phyloP scores from a whole-genome alignment of 2,888 invertebrate species.

The Diaprepes abbreviatus region DNA sequence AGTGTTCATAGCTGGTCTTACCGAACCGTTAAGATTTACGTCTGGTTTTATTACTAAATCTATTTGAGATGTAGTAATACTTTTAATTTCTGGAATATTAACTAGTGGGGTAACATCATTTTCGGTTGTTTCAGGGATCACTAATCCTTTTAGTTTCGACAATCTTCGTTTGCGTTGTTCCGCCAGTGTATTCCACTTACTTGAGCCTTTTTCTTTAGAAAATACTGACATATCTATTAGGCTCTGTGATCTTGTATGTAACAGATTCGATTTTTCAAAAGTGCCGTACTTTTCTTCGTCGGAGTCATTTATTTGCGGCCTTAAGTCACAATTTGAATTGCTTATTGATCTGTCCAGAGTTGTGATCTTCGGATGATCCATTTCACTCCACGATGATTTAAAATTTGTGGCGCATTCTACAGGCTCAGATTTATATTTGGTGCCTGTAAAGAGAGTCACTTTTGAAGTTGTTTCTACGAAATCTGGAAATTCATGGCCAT shows the following conservation, averaged over 20 bases:
- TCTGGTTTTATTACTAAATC: slow-evolving; percentile 52
- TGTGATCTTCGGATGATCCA: slow-evolving; percentile 32
- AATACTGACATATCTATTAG: slow-evolving; percentile 66
- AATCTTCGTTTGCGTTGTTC: slow-evolving; percentile 87
- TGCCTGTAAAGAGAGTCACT: slow-evolving; percentile 39
- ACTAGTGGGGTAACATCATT: slow-evolving; percentile 70
- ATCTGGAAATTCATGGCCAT: slow-evolving; percentile 86
- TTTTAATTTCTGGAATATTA: slow-evolving; percentile 88
- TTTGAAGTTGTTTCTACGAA: slow-evolving; percentile 71
- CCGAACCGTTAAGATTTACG: neutral
- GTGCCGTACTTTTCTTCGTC: slow-evolving; percentile 49
- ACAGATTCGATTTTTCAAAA: slow-evolving; percentile 52
- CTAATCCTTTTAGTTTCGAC: slow-evolving; percentile 88
- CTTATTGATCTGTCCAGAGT: slow-evolving; percentile 50
- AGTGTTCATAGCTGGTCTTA: slow-evolving; percentile 4
- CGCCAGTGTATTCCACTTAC: slow-evolving; percentile 79
- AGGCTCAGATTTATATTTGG: slow-evolving; percentile 5
- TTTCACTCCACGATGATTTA: slow-evolving; percentile 34
- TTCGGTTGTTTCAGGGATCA: slow-evolving; percentile 83
- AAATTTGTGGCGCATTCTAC: slow-evolving; percentile 29
- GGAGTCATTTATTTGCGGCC: slow-evolving; percentile 53
- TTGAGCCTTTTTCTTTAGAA: slow-evolving; percentile 58
- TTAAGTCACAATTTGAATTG: slow-evolving; percentile 57
- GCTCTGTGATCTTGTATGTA: slow-evolving; percentile 70
- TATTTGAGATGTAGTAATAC: slow-evolving; percentile 65